Base-by-base conservation (phyloP, 2,888 invertebrate genomes). In the Sericinus montela region DNA sequence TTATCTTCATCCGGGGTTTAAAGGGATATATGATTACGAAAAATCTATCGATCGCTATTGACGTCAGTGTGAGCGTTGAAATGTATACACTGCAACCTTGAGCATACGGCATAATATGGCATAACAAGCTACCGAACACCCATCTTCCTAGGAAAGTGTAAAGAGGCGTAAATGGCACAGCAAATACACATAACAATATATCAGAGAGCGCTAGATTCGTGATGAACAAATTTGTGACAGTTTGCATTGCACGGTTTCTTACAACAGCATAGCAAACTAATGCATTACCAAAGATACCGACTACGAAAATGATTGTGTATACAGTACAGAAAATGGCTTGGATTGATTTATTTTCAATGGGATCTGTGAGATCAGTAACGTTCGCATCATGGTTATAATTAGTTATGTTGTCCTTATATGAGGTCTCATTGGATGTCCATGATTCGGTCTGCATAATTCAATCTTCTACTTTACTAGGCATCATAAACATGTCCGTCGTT, bases 41-140 rank as follows among this genome's bases (percentile, higher is more conserved):
- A 80, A 95, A 97, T 53, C 97, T 91, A 81, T 97, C 97, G 55
- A 97, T 92, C n/a, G 97, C 97, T 58, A 98, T 97, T 16, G 96
- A 95, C 1, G 96, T 97, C 37, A 97, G 89, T 0, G 97, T 97
- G 55, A 97, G 86, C 0, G 97, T 96, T 34, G 96, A 96, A 59
- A 97, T 96, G 79, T 97, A 97, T 37, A 97, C 95, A 71, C 95
- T 95, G 51, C 94, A 94, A 23, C 96, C 96, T 81, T 95, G 95
- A 9, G 95, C 94, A 77, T 95, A 95, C 25, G 97, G 94, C 57
- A 97, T 94, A 57, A 97, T 89, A 73, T 96, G 95, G 76, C 97
- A 97, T 28, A 97, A 86, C 11, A 92, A 87, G 32, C 91, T 91
- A 0, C 97, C 97, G 69, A 97, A 97, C 7, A 95, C 91, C 97